Base-by-base conservation (phyloP, 2,797 vertebrate species). In the Rhincodon typus region DNA sequence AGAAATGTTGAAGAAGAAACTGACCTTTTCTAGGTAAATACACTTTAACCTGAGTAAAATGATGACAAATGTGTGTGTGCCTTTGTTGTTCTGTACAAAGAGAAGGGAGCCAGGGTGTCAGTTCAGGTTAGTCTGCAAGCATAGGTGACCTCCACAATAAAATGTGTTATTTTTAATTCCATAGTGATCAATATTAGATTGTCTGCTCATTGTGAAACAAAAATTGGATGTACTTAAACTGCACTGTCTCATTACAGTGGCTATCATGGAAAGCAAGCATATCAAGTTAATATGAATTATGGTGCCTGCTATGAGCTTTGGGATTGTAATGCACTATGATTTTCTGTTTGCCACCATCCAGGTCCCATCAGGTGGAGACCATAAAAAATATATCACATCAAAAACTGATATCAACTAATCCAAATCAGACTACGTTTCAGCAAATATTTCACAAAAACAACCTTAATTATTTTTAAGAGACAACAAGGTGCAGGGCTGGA, bases 1-100 rank as follows among this genome's bases (percentile, higher is more conserved):
- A 96, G 96, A 96, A 53, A 69, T 69, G 8, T 82, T n/a, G 95
- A 95, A 96, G 95, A 96, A 95, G 69, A 96, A 96, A 82, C 96
- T 96, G 97, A 96, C 96, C 97, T 96, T 95, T 96, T 95, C 96
- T 96, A 96, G 96, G 96, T 96, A 96, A 96, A 96, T 96, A 86
- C 90, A 17, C 96, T n/a, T 97, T 96, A 97, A 96, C 72, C 96
- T 96, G 96, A 97, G 97, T 96, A 97, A 97, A 97, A 97, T 95
- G 96, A 96, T 96, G 97, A 97, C 97, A 97, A 95, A 96, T 97
- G 96, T 97, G 97, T 96, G 97, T 97, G 97, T 97, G 97, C 97
- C 97, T 97, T 98, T 98, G 98, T 98, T 97, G 97, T 97, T 97
- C 97, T 96, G 97, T 95, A 97, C 97, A 97, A 97, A 98, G 97